phyloP scores from a whole-genome alignment of 35 echinoderm and acorn worm species.

The Heliocidaris tuberculata region DNA sequence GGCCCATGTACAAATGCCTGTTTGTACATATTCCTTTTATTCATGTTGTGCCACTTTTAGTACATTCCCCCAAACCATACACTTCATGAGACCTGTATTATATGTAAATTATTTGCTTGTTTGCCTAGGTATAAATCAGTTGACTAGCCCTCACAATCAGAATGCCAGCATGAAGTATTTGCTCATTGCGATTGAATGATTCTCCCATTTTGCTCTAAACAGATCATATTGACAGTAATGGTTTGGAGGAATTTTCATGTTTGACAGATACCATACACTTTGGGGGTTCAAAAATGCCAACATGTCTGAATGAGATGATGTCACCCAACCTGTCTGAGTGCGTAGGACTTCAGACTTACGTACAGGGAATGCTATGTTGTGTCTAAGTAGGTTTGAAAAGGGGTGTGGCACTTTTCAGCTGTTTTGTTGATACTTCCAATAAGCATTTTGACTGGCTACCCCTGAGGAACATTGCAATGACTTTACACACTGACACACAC shows the following conservation, averaged over 20 bases:
- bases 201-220: background rate
- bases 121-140: background rate
- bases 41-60: background rate
- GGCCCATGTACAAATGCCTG: background rate
- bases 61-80: background rate
- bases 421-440: background rate
- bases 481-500: background rate
- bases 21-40: background rate
- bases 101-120: background rate
- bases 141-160: background rate
- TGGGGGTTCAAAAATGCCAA: background rate
- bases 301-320: background rate
- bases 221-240: background rate
- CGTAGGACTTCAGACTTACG: background rate
- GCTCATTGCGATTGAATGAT: background rate
- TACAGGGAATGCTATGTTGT: background rate
- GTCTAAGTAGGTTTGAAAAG: background rate
- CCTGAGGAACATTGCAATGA: background rate
- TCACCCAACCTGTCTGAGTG: background rate
- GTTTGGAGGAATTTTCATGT: background rate
- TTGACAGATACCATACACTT: background rate
- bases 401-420: conserved; percentile 14
- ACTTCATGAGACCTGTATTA: background rate
- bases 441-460: background rate
- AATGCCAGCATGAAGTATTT: background rate